Evolutionary conservation across 2,113 vertebrate genomes (phyloP).

Genomic region (Pygoscelis antarcticus): DNA sequence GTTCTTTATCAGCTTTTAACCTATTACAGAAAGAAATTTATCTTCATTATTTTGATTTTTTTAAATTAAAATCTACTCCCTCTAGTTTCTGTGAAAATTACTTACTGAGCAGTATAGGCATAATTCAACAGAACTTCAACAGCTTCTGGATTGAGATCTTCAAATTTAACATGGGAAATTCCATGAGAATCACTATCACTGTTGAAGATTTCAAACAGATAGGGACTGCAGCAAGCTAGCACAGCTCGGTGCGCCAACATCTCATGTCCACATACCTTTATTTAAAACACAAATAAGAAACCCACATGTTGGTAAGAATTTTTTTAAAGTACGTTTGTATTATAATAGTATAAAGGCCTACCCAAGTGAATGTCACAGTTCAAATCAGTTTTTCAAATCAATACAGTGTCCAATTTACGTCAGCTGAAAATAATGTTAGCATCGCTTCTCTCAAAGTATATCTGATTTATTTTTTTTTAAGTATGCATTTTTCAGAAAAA

Average conservation of each 20-base stretch:
- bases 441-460: background rate
- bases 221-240: slow-evolving; percentile 97
- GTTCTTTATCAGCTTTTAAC: slow-evolving; percentile 95
- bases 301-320: background rate
- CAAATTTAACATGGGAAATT: slow-evolving; percentile 95
- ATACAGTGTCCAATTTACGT: background rate
- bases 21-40: slow-evolving; percentile 66
- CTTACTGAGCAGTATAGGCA: slow-evolving; percentile 98
- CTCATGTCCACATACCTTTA: slow-evolving; percentile 94
- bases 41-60: background rate
- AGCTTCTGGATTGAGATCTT: slow-evolving; percentile 95
- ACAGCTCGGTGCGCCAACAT: slow-evolving; percentile 96
- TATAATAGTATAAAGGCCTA: background rate
- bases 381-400: background rate
- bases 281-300: background rate
- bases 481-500: background rate
- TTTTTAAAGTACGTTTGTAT: background rate
- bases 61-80: background rate
- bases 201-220: slow-evolving; percentile 98
- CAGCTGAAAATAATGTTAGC: background rate
- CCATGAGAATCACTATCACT: slow-evolving; percentile 91
- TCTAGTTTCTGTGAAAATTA: slow-evolving; percentile 15
- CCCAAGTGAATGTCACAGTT: background rate
- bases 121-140: slow-evolving; percentile 97
- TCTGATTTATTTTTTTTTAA: background rate